Evolutionary conservation across 2,797 vertebrate species (phyloP).

Genomic region (Cynopterus sphinx): DNA sequence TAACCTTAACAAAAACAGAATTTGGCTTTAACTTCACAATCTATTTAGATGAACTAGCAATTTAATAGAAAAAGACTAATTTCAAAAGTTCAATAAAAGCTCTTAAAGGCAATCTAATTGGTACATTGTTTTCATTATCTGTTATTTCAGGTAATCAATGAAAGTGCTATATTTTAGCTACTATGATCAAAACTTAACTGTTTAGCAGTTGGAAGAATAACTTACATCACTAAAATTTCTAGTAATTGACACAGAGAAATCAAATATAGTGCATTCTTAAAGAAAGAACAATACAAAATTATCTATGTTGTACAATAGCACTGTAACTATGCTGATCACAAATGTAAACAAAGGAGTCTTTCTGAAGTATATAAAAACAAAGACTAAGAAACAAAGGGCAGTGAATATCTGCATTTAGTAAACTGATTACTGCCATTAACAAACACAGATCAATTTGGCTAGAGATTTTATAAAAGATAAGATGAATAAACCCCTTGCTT

Average conservation of each 20-base stretch:
- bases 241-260: constrained; percentile 22
- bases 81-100: constrained; percentile 30
- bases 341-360: constrained; percentile 21
- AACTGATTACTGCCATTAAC: not conserved
- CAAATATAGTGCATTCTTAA: constrained; percentile 3
- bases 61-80: constrained; percentile 34
- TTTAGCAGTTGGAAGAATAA: constrained; percentile 33
- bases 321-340: not conserved
- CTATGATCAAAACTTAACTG: not conserved
- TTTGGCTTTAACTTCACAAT: not conserved
- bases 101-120: constrained; percentile 29
- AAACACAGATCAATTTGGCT: not conserved
- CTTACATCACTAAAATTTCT: constrained; percentile 7
- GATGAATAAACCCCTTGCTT: not conserved
- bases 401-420: not conserved
- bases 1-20: not conserved
- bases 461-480: constrained; percentile 32
- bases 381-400: not conserved
- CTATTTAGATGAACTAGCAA: not conserved
- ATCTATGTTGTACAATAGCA: not conserved
- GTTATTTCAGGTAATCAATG: not conserved
- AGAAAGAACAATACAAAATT: constrained; percentile 17
- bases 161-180: not conserved
- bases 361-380: constrained; percentile 30
- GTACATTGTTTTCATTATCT: not conserved